Conservation (phyloP, 2,888 invertebrate species). For the Eilema griseolum region DNA sequence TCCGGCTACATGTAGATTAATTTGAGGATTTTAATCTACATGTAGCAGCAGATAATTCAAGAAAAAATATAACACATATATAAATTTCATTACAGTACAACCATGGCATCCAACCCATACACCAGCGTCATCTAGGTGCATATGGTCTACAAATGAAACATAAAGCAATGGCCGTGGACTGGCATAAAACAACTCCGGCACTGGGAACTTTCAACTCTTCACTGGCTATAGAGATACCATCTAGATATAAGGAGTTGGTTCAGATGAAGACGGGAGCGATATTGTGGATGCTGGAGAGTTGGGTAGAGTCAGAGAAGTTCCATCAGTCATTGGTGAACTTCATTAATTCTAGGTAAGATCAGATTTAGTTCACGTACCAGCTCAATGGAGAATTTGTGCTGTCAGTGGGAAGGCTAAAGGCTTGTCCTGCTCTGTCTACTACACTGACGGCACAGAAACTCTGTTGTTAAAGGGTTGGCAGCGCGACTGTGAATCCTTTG, state of each 20-base stretch:
- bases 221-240: conserved; percentile 72
- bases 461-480: no score
- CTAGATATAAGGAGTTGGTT: conserved; percentile 70
- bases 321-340: conserved; percentile 73
- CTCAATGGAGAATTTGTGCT: no score
- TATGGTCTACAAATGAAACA: conserved; percentile 76
- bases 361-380: no score
- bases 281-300: conserved; percentile 82
- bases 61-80: background rate
- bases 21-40: no score
- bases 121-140: conserved; percentile 55
- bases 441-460: no score
- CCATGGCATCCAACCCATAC: conserved; percentile 50
- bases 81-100: conserved; percentile 61
- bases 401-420: no score
- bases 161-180: conserved; percentile 74
- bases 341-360: conserved; percentile 65
- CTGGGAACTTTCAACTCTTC: conserved; percentile 70
- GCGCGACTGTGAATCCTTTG: no score
- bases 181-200: conserved; percentile 70
- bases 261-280: conserved; percentile 79
- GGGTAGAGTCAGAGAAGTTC: conserved; percentile 74
- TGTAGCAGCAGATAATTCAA: background rate
- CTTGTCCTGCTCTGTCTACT: no score
- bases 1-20: no score